Conservation (phyloP, 23 tunicate genomes). For the Halocynthia aurantium region DNA sequence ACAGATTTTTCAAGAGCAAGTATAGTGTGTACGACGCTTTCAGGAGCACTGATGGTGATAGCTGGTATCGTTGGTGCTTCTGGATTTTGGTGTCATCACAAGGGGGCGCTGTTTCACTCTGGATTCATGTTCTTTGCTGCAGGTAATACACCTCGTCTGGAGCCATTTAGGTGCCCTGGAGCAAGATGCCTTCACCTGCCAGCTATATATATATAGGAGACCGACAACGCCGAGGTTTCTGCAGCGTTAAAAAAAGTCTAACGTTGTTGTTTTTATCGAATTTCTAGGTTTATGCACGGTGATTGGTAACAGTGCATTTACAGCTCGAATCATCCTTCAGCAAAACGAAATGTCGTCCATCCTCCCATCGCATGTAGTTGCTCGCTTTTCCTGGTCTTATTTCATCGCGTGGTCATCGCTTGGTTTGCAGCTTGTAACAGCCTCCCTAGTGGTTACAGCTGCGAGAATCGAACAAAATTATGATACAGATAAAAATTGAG, state of each 20-base stretch:
- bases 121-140: conserved; percentile 28
- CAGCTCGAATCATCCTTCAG: conserved; percentile 28
- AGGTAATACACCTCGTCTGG: neutral
- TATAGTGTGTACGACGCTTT: conserved; percentile 34
- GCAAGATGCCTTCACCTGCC: too few species aligned
- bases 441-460: conserved; percentile 14
- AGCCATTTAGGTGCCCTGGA: too few species aligned
- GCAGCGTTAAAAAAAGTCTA: too few species aligned
- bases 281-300: neutral
- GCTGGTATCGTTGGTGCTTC: conserved; percentile 24
- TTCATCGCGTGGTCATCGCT: conserved; percentile 43
- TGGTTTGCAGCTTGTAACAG: conserved; percentile 39
- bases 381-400: conserved; percentile 54
- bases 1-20: conserved; percentile 65
- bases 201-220: too few species aligned
- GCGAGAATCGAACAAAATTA: neutral
- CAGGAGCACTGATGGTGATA: conserved; percentile 30
- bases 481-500: too few species aligned
- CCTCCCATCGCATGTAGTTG: conserved; percentile 4
- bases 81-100: conserved; percentile 16
- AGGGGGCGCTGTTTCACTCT: conserved; percentile 8
- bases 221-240: too few species aligned
- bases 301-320: conserved; percentile 40
- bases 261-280: too few species aligned
- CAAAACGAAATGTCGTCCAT: neutral